A percentile compares a stretch with the other conserved stretches of the same genome.
Evolutionary conservation across 2,797 vertebrate species (phyloP).

Genomic region (Lithobates pipiens): DNA sequence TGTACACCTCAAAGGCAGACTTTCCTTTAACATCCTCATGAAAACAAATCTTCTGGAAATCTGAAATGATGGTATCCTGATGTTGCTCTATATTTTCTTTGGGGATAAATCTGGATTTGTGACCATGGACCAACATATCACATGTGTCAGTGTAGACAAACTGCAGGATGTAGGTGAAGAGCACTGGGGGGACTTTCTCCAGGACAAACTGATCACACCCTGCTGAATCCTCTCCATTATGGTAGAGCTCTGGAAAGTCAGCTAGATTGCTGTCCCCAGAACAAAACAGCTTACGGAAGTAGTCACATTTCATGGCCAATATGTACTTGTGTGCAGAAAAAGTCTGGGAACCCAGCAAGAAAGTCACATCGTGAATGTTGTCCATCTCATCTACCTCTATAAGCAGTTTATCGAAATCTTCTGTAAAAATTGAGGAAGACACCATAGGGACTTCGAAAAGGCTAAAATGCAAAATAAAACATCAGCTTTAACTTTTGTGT

Average conservation of each 20-base stretch:
- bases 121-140: slow-evolving; percentile 87
- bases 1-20: slow-evolving; percentile 88
- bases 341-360: slow-evolving; percentile 87
- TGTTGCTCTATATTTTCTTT: slow-evolving; percentile 75
- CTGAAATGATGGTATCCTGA: slow-evolving; percentile 83
- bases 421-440: slow-evolving; percentile 85
- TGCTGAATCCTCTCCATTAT: slow-evolving; percentile 84
- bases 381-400: slow-evolving; percentile 90
- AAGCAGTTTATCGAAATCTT: slow-evolving; percentile 87
- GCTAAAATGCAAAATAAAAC: slow-evolving; percentile 72
- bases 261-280: slow-evolving; percentile 68
- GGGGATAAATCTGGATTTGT: slow-evolving; percentile 74
- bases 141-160: slow-evolving; percentile 95
- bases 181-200: slow-evolving; percentile 87
- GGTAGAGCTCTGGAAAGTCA: slow-evolving; percentile 74
- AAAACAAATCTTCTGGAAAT: slow-evolving; percentile 82
- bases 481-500: background rate
- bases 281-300: slow-evolving; percentile 87
- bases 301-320: slow-evolving; percentile 87
- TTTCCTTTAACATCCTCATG: slow-evolving; percentile 78
- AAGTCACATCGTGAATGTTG: slow-evolving; percentile 93
- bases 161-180: slow-evolving; percentile 86
- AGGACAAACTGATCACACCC: slow-evolving; percentile 89
- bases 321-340: slow-evolving; percentile 93
- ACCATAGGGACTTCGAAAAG: slow-evolving; percentile 92